phyloP scores from a whole-genome alignment of 2,888 invertebrate genomes.

The Xestia ashworthii region DNA sequence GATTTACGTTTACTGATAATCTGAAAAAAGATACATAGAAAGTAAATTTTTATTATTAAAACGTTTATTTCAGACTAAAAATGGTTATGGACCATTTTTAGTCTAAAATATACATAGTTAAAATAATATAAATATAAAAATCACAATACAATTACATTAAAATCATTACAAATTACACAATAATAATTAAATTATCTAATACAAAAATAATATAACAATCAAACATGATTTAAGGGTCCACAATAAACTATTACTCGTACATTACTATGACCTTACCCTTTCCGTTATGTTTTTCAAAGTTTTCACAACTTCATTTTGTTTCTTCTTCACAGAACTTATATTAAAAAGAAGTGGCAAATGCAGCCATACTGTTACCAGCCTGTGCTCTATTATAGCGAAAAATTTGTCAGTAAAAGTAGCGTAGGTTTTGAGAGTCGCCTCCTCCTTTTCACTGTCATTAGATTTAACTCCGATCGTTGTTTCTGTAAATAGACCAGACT shows the following conservation, averaged over 20 bases:
- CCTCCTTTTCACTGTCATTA: slow-evolving; percentile 1
- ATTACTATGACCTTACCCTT: neutral
- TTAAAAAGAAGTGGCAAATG: slow-evolving; percentile 55
- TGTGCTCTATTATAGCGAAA: neutral
- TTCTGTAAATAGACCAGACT: neutral
- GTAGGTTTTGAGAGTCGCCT: slow-evolving; percentile 1
- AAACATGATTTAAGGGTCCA: neutral
- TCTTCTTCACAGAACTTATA: slow-evolving; percentile 1
- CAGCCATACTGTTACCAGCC: slow-evolving; percentile 47
- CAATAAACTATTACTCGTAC: neutral
- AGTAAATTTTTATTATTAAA: too few relatives aligned
- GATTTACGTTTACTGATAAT: slow-evolving; percentile 14
- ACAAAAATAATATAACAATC: too few relatives aligned
- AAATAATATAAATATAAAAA: too few relatives aligned
- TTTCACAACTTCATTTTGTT: neutral
- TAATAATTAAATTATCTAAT: too few relatives aligned
- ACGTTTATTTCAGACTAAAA: too few relatives aligned
- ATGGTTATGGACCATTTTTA: too few relatives aligned
- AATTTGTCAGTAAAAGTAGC: neutral
- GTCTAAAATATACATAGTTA: too few relatives aligned
- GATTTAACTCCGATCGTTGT: slow-evolving; percentile 4
- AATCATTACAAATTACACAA: too few relatives aligned
- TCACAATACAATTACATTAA: too few relatives aligned
- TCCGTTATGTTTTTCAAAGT: slow-evolving; percentile 11
- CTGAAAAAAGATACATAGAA: slow-evolving; percentile 20